Percentiles rank a stretch among this genome's conserved stretches.
phyloP scores from a whole-genome alignment of 2,797 vertebrate species.

The Eremophila alpestris region DNA sequence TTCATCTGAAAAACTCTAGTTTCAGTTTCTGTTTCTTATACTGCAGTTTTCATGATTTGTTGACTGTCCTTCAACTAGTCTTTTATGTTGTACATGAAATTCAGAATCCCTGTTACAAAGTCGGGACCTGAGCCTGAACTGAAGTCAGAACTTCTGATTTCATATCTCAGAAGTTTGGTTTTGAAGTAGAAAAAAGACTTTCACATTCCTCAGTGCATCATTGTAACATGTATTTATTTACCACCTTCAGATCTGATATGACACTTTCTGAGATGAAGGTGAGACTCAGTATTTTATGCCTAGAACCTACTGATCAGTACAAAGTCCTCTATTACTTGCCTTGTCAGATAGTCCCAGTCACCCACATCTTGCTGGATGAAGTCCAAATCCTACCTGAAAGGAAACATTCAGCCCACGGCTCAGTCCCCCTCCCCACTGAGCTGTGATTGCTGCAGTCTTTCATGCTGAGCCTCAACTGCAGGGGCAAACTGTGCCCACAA shows the following conservation, averaged over 20 bases:
- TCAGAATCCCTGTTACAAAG: neutral
- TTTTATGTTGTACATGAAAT: neutral
- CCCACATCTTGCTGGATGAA: neutral
- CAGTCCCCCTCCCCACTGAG: neutral
- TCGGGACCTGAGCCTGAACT: neutral
- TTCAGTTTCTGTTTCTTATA: neutral
- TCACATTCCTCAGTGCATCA: neutral
- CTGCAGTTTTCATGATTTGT: neutral
- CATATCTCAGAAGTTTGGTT: neutral
- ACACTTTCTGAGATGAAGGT: neutral
- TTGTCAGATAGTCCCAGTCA: neutral
- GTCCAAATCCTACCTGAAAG: neutral
- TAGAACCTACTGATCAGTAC: neutral
- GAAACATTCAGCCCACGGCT: neutral
- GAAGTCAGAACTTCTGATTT: neutral
- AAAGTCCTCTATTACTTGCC: neutral
- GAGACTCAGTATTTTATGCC: neutral
- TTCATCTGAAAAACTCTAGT: neutral
- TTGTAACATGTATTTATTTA: neutral
- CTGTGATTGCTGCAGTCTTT: neutral
- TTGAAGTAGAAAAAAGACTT: neutral
- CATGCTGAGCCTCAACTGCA: neutral
- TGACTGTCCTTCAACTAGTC: neutral
- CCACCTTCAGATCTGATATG: neutral
- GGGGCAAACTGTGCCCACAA: neutral